Percentiles rank a stretch among this genome's conserved stretches.
Conservation (phyloP, 2,797 vertebrate genomes). For the Dendrocincla tyrannina region DNA sequence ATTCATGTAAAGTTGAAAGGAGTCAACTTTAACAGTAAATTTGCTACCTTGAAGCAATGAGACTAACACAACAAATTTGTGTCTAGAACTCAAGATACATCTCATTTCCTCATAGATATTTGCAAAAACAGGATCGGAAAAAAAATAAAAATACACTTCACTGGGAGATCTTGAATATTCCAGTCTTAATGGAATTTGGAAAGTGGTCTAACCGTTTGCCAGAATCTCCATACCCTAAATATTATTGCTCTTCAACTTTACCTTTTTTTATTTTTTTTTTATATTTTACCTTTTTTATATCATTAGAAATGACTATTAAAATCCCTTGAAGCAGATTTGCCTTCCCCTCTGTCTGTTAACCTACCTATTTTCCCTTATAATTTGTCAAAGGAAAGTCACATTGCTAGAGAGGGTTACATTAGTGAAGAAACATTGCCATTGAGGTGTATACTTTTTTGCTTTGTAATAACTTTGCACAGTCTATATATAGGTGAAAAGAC, state of each 20-base stretch:
- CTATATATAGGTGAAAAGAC: neutral
- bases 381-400: neutral
- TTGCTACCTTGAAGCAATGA: neutral
- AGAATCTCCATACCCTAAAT: neutral
- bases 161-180: neutral
- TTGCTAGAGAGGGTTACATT: neutral
- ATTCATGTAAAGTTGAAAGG: neutral
- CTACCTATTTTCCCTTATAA: neutral
- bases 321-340: neutral
- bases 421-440: neutral
- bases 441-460: neutral
- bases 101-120: neutral
- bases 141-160: neutral
- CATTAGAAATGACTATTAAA: neutral
- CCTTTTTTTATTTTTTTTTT: neutral
- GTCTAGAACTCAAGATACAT: neutral
- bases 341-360: neutral
- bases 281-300: neutral
- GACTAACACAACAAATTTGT: neutral
- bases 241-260: neutral
- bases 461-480: neutral
- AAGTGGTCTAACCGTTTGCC: neutral
- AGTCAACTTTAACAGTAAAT: neutral
- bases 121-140: neutral
- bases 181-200: neutral